phyloP scores from a whole-genome alignment of 2,113 vertebrate genomes.

The Craseonycteris thonglongyai region DNA sequence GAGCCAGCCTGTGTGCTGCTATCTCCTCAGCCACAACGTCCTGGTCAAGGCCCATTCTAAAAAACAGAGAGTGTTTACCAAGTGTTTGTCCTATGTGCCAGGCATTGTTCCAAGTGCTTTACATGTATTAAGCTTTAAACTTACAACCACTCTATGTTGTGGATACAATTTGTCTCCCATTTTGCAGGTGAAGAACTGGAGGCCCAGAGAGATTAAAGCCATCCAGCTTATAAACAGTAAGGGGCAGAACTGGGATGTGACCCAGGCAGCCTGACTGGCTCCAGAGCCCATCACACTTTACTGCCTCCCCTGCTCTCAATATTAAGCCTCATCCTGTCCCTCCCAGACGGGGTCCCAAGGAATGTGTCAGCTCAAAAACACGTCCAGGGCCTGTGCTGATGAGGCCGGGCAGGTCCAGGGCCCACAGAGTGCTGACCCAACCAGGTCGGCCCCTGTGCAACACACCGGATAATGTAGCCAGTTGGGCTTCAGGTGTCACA shows the following conservation, averaged over 20 bases:
- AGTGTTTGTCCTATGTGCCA: not conserved
- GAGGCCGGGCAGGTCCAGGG: not conserved
- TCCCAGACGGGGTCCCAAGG: not conserved
- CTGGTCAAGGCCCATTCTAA: not conserved
- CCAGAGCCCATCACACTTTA: not conserved
- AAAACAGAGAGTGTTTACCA: not conserved
- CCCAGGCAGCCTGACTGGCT: not conserved
- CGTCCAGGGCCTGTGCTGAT: not conserved
- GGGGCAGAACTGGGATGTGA: not conserved
- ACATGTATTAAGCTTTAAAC: not conserved
- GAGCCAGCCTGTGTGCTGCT: not conserved
- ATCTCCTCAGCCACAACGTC: not conserved
- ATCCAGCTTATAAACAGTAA: not conserved
- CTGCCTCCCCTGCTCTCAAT: not conserved
- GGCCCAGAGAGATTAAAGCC: not conserved
- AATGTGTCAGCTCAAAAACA: not conserved
- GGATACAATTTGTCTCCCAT: not conserved
- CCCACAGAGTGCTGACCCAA: not conserved
- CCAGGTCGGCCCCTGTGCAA: not conserved
- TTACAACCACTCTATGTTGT: not conserved
- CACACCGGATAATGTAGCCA: conserved; percentile 52
- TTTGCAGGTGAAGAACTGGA: not conserved
- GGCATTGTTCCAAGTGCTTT: not conserved
- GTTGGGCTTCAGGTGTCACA: conserved; percentile 56
- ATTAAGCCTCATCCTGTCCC: not conserved